Conservation (phyloP, 2,113 vertebrate genomes). For the Lampris incognitus region DNA sequence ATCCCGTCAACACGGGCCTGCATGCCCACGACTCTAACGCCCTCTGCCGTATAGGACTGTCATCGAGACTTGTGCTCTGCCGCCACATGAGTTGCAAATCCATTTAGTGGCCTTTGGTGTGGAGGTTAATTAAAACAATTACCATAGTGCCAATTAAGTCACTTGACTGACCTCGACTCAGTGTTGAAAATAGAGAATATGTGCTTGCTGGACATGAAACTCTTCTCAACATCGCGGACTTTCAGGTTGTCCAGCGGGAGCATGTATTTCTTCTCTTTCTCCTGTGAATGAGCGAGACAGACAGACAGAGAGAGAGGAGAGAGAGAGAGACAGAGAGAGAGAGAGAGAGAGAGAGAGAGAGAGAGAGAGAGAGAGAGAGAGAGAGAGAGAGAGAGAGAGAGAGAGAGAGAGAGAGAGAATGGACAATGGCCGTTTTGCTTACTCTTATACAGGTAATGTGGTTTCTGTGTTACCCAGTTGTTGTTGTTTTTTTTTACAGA, state of each 20-base stretch:
- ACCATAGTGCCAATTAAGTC: not conserved
- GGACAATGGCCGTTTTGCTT: not conserved
- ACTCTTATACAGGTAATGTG: not conserved
- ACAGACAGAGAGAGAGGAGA: not conserved
- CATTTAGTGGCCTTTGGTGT: not conserved
- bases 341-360: conserved; percentile 2
- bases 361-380: not conserved
- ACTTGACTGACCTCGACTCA: conserved; percentile 86
- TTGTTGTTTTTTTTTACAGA: not conserved
- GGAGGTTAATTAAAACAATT: not conserved
- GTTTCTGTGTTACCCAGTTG: not conserved
- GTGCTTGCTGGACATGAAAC: conserved; percentile 94
- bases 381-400: not conserved
- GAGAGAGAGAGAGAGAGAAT: not conserved
- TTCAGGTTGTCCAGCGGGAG: conserved; percentile 94
- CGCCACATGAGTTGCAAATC: not conserved
- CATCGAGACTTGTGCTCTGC: not conserved
- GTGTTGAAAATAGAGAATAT: conserved; percentile 93
- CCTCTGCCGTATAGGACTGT: not conserved
- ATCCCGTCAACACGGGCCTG: conserved; percentile 17
- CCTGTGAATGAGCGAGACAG: conserved; percentile 78
- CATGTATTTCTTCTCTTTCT: conserved; percentile 99
- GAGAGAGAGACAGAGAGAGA: not conserved
- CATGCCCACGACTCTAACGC: conserved; percentile 13
- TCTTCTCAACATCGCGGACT: conserved; percentile 91